phyloP scores from a whole-genome alignment of 1,140 invertebrate genomes.

The Venustaconcha ellipsiformis region DNA sequence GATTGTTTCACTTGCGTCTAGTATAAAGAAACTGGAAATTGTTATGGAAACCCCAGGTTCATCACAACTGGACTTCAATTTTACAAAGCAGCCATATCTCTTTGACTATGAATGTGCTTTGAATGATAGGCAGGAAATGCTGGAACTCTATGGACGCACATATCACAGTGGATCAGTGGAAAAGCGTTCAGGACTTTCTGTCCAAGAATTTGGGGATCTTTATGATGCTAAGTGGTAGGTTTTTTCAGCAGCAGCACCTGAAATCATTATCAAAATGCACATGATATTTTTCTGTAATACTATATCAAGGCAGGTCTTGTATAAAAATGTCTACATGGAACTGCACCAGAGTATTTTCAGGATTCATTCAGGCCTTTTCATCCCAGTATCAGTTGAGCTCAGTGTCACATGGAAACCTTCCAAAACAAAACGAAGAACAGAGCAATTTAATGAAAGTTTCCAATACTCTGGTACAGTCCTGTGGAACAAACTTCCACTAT shows the following conservation, averaged over 20 bases:
- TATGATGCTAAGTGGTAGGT: slow-evolving; percentile 62
- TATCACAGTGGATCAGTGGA: slow-evolving; percentile 40
- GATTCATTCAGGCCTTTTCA: too few species aligned
- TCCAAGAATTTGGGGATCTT: slow-evolving; percentile 55
- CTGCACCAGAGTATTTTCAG: too few species aligned
- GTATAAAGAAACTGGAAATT: slow-evolving; percentile 15
- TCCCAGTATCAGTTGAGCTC: too few species aligned
- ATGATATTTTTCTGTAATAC: background rate
- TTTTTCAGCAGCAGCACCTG: too few species aligned
- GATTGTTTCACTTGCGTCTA: slow-evolving; percentile 24
- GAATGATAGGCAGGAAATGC: slow-evolving; percentile 39
- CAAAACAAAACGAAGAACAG: background rate
- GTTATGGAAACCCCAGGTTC: background rate
- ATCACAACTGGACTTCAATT: slow-evolving; percentile 13
- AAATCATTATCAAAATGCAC: too few species aligned
- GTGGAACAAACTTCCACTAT: too few species aligned
- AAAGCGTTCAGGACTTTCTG: slow-evolving; percentile 38
- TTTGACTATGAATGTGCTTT: slow-evolving; percentile 26
- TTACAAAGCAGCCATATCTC: slow-evolving; percentile 29
- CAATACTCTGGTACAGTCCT: too few species aligned
- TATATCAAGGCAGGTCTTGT: background rate
- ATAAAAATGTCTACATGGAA: background rate
- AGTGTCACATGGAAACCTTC: background rate
- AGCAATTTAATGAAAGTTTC: too few species aligned
- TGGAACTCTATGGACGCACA: slow-evolving; percentile 43